phyloP scores from a whole-genome alignment of 64 coral and sea anemone species.

The Porites australiensis region DNA sequence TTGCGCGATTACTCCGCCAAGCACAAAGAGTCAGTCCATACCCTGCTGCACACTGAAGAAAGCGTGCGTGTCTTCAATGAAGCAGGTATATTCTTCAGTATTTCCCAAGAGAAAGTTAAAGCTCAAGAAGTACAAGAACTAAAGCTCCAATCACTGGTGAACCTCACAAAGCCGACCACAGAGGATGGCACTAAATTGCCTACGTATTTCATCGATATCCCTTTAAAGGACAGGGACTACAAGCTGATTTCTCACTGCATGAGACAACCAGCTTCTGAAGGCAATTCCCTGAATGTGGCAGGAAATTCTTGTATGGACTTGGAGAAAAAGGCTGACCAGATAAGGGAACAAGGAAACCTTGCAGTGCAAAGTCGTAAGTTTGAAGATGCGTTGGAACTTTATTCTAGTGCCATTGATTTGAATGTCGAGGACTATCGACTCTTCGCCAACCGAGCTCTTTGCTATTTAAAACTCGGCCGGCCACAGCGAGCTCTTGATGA shows the following conservation, averaged over 20 bases:
- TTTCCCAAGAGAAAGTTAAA: conserved; percentile 74
- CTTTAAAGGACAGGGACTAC: conserved; percentile 57
- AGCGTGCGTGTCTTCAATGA: conserved; percentile 65
- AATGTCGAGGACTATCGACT: conserved; percentile 41
- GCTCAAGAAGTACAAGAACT: conserved; percentile 51
- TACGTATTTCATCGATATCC: conserved; percentile 60
- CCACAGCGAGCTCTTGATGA: conserved; percentile 51
- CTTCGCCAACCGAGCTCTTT: conserved; percentile 74
- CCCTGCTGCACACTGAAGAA: conserved; percentile 76
- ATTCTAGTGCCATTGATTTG: conserved; percentile 58
- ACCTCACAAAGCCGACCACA: conserved; percentile 19
- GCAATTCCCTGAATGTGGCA: neutral
- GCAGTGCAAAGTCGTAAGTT: conserved; percentile 41
- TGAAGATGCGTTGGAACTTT: conserved; percentile 38
- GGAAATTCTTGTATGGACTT: neutral
- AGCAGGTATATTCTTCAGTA: conserved; percentile 69
- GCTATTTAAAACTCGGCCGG: conserved; percentile 40
- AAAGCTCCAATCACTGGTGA: conserved; percentile 62
- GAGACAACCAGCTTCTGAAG: neutral
- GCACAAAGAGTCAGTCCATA: neutral
- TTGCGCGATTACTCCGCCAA: conserved; percentile 2
- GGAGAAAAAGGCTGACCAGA: conserved; percentile 19
- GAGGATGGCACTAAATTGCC: neutral
- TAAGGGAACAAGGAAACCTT: conserved; percentile 78
- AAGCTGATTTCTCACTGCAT: conserved; percentile 87